Percentiles rank a stretch among this genome's conserved stretches.
Evolutionary conservation across 2,113 vertebrate species (phyloP).

Genomic region (Toxotes jaculatrix): DNA sequence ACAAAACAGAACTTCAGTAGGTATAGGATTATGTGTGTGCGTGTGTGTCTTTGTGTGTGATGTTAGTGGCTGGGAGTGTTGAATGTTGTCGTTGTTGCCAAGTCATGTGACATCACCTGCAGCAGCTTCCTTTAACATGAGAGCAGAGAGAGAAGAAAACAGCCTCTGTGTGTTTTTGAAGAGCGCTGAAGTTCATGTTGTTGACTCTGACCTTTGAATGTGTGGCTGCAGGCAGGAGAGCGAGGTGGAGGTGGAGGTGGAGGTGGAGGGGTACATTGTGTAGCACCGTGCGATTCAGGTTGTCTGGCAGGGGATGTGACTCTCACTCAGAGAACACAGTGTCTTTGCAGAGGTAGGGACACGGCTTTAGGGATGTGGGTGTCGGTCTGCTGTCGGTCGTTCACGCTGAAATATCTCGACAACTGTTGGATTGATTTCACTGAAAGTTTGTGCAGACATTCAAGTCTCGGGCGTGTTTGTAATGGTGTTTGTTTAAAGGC

Average conservation of each 20-base stretch:
- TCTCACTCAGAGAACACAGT: slow-evolving; percentile 11
- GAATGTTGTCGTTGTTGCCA: slow-evolving; percentile 1
- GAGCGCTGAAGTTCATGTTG: slow-evolving; percentile 48
- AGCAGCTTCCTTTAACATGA: slow-evolving; percentile 21
- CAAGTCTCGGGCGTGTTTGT: no score
- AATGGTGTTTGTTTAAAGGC: no score
- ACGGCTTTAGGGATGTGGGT: neutral
- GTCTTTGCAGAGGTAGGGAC: neutral
- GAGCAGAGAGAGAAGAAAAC: slow-evolving; percentile 22
- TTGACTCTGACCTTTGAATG: slow-evolving; percentile 63
- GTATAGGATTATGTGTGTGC: slow-evolving; percentile 20
- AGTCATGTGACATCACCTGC: slow-evolving; percentile 59
- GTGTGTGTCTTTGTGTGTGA: slow-evolving; percentile 22
- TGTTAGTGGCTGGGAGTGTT: slow-evolving; percentile 21
- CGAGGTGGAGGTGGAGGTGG: neutral
- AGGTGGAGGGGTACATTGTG: neutral
- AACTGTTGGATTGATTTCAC: neutral
- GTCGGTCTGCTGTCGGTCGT: neutral
- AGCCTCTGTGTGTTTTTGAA: slow-evolving; percentile 13
- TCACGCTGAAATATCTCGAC: no score
- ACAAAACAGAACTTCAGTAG: slow-evolving; percentile 59
- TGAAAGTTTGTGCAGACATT: no score
- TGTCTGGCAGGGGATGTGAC: slow-evolving; percentile 36
- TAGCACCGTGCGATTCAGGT: slow-evolving; percentile 1
- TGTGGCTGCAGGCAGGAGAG: slow-evolving; percentile 37